phyloP scores from a whole-genome alignment of 1,140 invertebrate species.

The Solenopsis invicta region DNA sequence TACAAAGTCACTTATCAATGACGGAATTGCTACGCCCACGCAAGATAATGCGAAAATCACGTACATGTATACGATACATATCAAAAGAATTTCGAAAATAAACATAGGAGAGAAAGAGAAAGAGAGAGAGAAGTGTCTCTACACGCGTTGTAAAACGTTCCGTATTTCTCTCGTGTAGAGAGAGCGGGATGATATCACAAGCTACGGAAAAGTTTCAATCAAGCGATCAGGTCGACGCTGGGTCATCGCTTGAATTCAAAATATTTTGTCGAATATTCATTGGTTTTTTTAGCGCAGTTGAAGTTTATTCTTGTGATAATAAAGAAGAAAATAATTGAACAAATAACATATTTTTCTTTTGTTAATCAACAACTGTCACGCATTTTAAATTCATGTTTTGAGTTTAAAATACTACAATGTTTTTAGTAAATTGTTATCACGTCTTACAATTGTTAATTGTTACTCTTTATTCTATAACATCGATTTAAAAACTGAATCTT shows the following conservation, averaged over 20 bases:
- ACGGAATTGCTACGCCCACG: conserved; percentile 75
- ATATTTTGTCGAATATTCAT: conserved; percentile 60
- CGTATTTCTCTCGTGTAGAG: conserved; percentile 3
- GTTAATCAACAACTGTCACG: background rate
- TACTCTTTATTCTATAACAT: background rate
- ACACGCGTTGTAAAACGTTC: conserved; percentile 8
- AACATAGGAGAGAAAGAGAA: background rate
- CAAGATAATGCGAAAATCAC: conserved; percentile 70
- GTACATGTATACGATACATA: background rate
- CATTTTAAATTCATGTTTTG: background rate
- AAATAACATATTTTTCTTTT: conserved; percentile 2
- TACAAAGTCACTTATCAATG: conserved; percentile 68
- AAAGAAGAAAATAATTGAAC: background rate
- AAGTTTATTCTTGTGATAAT: background rate
- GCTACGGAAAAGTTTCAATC: conserved; percentile 12
- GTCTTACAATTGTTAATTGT: too few relatives aligned
- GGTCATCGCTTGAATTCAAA: conserved; percentile 64
- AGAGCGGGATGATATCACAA: conserved; percentile 4
- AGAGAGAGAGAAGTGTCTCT: background rate
- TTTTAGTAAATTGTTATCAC: conserved; percentile 26
- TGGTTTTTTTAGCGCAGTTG: background rate
- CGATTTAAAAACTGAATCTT: background rate
- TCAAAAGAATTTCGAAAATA: conserved; percentile 67
- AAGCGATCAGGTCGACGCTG: conserved; percentile 10
- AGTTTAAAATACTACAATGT: background rate